A percentile compares a stretch with the other conserved stretches of the same genome.
Evolutionary conservation across 2,888 invertebrate species (phyloP).

Genomic region (Clistopyga incitator): DNA sequence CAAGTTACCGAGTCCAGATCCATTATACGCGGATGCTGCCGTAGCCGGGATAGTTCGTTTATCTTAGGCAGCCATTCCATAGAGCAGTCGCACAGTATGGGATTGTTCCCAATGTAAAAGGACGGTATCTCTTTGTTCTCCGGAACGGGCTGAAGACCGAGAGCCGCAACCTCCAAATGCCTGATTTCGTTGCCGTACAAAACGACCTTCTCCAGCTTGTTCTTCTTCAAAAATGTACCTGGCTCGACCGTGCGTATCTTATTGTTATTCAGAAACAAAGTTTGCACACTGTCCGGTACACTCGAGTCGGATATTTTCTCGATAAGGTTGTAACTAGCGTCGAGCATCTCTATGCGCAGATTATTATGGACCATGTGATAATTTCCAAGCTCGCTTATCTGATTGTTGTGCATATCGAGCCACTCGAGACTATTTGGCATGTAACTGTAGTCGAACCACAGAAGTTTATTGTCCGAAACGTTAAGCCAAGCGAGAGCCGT

Average conservation of each 20-base stretch:
- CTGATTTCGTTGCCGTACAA: slow-evolving; percentile 90
- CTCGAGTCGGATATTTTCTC: slow-evolving; percentile 89
- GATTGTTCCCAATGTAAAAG: slow-evolving; percentile 93
- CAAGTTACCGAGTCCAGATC: slow-evolving; percentile 93
- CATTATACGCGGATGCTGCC: slow-evolving; percentile 92
- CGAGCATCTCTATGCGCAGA: slow-evolving; percentile 90
- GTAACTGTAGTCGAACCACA: slow-evolving; percentile 93
- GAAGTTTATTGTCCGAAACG: slow-evolving; percentile 91
- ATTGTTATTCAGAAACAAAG: slow-evolving; percentile 91
- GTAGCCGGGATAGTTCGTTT: slow-evolving; percentile 90
- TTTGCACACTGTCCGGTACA: slow-evolving; percentile 90
- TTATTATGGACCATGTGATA: slow-evolving; percentile 88
- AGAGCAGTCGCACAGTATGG: slow-evolving; percentile 93
- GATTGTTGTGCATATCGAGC: slow-evolving; percentile 93
- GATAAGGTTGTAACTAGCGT: slow-evolving; percentile 91
- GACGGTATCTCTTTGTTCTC: slow-evolving; percentile 90
- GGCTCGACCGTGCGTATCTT: slow-evolving; percentile 89
- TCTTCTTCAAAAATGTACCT: slow-evolving; percentile 89
- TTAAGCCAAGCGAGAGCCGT: slow-evolving; percentile 92
- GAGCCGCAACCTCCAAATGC: slow-evolving; percentile 90
- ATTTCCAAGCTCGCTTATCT: slow-evolving; percentile 91
- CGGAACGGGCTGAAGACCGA: slow-evolving; percentile 88
- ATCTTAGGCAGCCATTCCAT: slow-evolving; percentile 94
- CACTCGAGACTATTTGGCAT: slow-evolving; percentile 91
- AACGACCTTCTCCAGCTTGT: slow-evolving; percentile 90